A percentile compares a stretch with the other conserved stretches of the same genome.
These are phyloP conservation scores for Forficula auricularia DNA, from an alignment of 1,140 invertebrate species.

Conservation along the genomic window DNA sequence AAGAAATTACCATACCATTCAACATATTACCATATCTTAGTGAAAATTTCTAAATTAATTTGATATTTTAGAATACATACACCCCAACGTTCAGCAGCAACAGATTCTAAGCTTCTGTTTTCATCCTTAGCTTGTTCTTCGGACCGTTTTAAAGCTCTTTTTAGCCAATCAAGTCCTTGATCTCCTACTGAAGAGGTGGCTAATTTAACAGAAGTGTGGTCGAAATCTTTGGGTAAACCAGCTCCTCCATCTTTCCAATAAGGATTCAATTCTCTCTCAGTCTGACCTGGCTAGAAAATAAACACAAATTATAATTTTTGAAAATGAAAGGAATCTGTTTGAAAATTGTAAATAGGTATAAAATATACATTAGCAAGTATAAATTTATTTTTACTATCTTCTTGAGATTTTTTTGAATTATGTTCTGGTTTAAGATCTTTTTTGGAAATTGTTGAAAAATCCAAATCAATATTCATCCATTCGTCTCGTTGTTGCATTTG, in stretches of 20 bases:
- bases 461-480: constrained; percentile 36
- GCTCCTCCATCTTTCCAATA: constrained; percentile 80
- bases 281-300: constrained; percentile 42
- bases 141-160: constrained; percentile 34
- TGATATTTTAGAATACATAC: too few species aligned
- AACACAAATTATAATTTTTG: not conserved
- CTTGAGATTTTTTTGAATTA: constrained; percentile 24
- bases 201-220: constrained; percentile 15
- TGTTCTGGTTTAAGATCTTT: constrained; percentile 24
- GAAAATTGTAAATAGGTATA: not conserved
- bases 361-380: constrained; percentile 23
- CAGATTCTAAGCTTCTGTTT: constrained; percentile 34
- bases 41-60: too few species aligned
- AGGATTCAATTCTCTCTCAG: constrained; percentile 67
- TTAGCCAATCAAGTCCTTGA: constrained; percentile 35
- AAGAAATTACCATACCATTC: too few species aligned
- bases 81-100: constrained; percentile 44
- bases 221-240: constrained; percentile 42
- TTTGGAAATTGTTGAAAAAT: constrained; percentile 26
- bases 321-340: not conserved
- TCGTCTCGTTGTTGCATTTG: constrained; percentile 15
- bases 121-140: constrained; percentile 38
- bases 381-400: constrained; percentile 33
- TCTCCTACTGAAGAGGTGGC: constrained; percentile 19
- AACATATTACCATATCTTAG: too few species aligned